phyloP scores from a whole-genome alignment of 2,797 vertebrate species.

The Manis crassicaudata region DNA sequence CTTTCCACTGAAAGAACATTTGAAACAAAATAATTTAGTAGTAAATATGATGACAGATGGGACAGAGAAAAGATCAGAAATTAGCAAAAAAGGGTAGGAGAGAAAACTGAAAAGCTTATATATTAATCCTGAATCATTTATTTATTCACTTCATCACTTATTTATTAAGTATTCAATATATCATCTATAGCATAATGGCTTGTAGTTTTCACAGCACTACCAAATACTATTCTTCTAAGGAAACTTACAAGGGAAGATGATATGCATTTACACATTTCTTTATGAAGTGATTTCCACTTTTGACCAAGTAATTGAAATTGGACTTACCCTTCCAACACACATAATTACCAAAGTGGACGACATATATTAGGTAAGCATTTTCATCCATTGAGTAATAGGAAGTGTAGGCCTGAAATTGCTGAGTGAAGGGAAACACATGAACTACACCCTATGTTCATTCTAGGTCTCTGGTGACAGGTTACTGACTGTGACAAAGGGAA shows the following conservation, averaged over 20 bases:
- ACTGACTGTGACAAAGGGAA: accelerated
- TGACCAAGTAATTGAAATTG: neutral
- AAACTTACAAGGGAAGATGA: neutral
- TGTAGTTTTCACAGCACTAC: neutral
- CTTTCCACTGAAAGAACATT: neutral
- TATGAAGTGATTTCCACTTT: neutral
- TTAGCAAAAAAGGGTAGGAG: neutral
- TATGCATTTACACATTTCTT: neutral
- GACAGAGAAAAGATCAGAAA: neutral
- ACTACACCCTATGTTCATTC: neutral
- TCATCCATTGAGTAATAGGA: neutral
- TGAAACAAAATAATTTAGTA: neutral
- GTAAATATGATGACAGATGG: neutral
- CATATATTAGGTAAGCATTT: neutral
- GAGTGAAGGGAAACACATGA: neutral
- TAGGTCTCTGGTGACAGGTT: neutral
- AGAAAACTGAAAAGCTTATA: neutral
- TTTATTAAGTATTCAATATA: neutral
- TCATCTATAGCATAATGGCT: neutral
- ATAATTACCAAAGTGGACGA: neutral
- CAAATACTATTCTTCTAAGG: neutral
- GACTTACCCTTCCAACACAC: neutral
- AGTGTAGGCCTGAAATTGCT: neutral
- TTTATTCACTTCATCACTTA: neutral
- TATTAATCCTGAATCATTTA: neutral